A percentile compares a stretch with the other conserved stretches of the same genome.
These are phyloP conservation scores for Diplosoma virens DNA, from an alignment of 23 tunicate species.

Conservation along the genomic window DNA sequence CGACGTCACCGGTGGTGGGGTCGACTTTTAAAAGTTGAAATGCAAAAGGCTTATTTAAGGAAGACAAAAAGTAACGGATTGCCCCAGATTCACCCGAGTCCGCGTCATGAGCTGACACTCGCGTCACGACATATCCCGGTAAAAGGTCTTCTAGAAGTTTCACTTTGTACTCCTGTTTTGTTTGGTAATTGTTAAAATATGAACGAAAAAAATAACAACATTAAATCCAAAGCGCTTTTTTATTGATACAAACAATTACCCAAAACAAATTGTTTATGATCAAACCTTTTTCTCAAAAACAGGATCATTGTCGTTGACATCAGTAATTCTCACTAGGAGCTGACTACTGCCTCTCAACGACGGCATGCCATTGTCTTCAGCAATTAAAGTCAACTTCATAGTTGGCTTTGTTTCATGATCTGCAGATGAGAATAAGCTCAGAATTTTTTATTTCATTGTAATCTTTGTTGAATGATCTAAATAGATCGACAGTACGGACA, in stretches of 20 bases:
- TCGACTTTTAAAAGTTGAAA: conserved; percentile 39
- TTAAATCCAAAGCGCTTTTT: too few relatives aligned
- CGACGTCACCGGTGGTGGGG: conserved; percentile 58
- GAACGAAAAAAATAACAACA: too few relatives aligned
- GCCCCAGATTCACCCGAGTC: conserved; percentile 34
- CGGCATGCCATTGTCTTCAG: conserved; percentile 54
- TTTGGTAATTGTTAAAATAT: background rate
- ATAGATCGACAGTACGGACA: too few relatives aligned
- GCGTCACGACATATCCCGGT: conserved; percentile 31
- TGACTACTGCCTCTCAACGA: conserved; percentile 14
- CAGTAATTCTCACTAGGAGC: conserved; percentile 41
- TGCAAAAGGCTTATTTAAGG: conserved; percentile 22
- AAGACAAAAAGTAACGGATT: conserved; percentile 41
- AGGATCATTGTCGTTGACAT: conserved; percentile 79
- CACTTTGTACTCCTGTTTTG: conserved; percentile 35
- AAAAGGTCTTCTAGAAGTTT: conserved; percentile 35
- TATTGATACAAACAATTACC: too few relatives aligned
- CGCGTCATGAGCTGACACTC: conserved; percentile 43
- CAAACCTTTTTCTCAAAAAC: conserved; percentile 44
- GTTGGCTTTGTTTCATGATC: conserved; percentile 58
- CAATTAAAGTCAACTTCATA: conserved; percentile 42
- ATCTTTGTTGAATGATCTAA: too few relatives aligned
- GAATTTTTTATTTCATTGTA: too few relatives aligned
- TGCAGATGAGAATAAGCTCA: conserved; percentile 8
- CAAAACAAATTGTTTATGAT: too few relatives aligned